Conservation (phyloP, 2,797 vertebrate genomes). For the Dendrocincla fuliginosa region DNA sequence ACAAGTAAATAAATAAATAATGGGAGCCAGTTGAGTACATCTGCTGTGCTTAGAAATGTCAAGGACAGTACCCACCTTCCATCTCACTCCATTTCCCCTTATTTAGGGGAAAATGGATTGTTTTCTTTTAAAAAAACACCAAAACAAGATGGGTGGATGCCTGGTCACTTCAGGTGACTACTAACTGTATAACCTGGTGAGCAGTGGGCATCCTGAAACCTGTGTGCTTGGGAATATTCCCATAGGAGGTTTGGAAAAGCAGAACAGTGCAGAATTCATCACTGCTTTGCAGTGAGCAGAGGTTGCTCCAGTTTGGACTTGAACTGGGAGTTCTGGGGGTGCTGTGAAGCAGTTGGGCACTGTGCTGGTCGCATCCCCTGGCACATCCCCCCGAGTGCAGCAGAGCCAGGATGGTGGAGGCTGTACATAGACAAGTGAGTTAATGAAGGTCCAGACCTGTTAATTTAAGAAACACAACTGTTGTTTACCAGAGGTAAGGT, state of each 20-base stretch:
- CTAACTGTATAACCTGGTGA: neutral
- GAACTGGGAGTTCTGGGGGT: neutral
- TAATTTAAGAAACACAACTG: neutral
- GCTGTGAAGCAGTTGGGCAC: neutral
- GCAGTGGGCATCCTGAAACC: neutral
- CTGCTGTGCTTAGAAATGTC: neutral
- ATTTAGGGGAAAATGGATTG: neutral
- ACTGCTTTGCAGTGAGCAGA: neutral
- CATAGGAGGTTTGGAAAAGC: neutral
- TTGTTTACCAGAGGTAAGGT: neutral
- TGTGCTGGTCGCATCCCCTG: neutral
- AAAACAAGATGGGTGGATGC: neutral
- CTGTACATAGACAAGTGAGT: neutral
- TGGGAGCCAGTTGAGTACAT: neutral
- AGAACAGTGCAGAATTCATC: neutral
- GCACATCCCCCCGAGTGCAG: neutral
- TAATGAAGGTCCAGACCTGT: neutral
- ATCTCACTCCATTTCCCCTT: neutral
- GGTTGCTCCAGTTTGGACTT: neutral
- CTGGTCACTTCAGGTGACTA: accelerated
- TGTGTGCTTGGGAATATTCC: neutral
- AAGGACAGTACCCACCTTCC: neutral
- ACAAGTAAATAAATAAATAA: conserved; percentile 30
- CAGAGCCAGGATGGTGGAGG: neutral
- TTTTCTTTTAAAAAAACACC: neutral